phyloP scores from a whole-genome alignment of 2,797 vertebrate genomes.

The Neomorphus geoffroyi region DNA sequence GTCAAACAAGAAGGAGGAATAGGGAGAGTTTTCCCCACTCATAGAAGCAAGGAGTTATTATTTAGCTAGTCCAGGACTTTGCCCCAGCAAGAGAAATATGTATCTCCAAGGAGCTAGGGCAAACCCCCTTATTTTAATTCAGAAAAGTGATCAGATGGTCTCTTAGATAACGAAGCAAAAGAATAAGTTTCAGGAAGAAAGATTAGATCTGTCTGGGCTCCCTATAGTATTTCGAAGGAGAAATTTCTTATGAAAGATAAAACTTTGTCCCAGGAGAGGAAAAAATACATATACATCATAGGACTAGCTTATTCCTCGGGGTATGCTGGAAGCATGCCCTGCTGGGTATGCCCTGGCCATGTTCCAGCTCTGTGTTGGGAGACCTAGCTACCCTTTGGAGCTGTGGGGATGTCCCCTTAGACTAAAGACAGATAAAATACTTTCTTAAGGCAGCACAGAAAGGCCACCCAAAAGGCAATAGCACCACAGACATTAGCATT shows the following conservation, averaged over 20 bases:
- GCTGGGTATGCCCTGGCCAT: background rate
- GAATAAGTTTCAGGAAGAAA: background rate
- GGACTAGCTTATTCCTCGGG: background rate
- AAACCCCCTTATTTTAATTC: conserved; percentile 51
- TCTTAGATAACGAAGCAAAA: conserved; percentile 28
- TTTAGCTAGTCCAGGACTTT: conserved; percentile 40
- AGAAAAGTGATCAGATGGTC: conserved; percentile 31
- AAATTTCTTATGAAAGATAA: background rate
- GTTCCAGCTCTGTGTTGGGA: background rate
- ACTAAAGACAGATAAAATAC: background rate
- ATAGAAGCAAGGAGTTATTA: background rate
- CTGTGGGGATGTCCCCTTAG: background rate
- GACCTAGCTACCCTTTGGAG: background rate
- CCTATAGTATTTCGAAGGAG: background rate
- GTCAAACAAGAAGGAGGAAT: background rate
- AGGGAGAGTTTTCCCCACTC: background rate
- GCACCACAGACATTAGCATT: background rate
- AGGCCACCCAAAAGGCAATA: background rate
- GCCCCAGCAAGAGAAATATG: conserved; percentile 15
- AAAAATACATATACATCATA: background rate
- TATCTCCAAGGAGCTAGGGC: conserved; percentile 40
- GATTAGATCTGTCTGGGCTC: background rate
- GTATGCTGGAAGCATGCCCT: background rate
- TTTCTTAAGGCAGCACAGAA: background rate
- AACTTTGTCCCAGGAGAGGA: background rate